Conservation (phyloP, 2,888 invertebrate genomes). For the Lasioglossum zephyrum region DNA sequence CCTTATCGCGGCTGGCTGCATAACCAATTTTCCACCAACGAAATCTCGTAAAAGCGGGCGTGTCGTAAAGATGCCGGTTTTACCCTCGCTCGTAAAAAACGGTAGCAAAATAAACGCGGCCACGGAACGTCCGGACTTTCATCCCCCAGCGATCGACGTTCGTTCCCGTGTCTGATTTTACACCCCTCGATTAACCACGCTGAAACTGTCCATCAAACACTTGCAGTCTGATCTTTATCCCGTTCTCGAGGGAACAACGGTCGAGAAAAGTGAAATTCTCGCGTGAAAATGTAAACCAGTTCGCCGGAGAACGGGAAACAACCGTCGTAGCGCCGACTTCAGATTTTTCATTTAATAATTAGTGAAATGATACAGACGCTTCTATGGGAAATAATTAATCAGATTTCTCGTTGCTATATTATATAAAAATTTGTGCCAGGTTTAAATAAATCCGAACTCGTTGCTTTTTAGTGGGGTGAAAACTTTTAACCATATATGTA, state of each 20-base stretch:
- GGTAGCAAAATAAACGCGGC: constrained; percentile 1
- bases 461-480: no score
- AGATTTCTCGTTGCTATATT: no score
- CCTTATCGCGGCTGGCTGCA: constrained; percentile 12
- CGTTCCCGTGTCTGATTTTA: neutral
- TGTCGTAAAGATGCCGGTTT: constrained; percentile 40
- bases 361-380: no score
- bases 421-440: no score
- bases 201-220: neutral
- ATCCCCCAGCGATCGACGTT: neutral
- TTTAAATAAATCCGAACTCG: no score
- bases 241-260: neutral
- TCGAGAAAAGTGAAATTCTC: neutral
- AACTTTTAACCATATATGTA: no score
- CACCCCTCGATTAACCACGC: neutral
- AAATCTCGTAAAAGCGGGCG: constrained; percentile 37
- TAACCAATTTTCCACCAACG: constrained; percentile 32
- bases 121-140: neutral
- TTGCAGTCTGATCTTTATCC: neutral
- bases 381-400: no score
- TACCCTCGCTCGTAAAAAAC: constrained; percentile 27
- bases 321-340: neutral
- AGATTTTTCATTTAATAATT: no score
- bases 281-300: neutral
- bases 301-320: neutral